phyloP scores from a whole-genome alignment of 2,113 vertebrate genomes.

The Falco punctatus region DNA sequence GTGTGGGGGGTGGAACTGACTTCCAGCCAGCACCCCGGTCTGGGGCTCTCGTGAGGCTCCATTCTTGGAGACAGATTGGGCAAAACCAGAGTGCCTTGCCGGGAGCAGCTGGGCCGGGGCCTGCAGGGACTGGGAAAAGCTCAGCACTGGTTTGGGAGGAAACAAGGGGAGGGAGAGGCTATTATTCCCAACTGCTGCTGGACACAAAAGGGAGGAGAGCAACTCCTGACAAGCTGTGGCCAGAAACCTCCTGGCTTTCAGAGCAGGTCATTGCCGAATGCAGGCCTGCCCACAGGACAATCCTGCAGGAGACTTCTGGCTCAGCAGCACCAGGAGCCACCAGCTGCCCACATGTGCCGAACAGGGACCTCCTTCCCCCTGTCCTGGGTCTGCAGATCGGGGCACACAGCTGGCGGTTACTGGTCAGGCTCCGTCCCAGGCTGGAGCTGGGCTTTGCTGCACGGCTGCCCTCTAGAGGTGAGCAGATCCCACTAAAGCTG shows the following conservation, averaged over 20 bases:
- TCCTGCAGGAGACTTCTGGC: rapidly evolving
- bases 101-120: neutral
- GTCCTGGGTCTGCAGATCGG: neutral
- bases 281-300: neutral
- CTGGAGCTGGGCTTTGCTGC: neutral
- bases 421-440: neutral
- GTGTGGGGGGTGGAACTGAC: neutral
- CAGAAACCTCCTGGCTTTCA: neutral
- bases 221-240: neutral
- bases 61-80: neutral
- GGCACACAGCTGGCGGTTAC: neutral
- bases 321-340: neutral
- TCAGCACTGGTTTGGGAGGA: neutral
- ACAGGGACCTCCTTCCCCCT: neutral
- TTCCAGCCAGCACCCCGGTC: neutral
- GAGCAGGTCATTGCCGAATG: neutral
- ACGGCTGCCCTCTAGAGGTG: neutral
- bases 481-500: neutral
- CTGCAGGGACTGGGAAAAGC: neutral
- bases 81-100: neutral
- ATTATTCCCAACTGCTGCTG: rapidly evolving
- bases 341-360: neutral
- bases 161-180: neutral
- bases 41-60: neutral
- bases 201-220: neutral